phyloP scores from a whole-genome alignment of 1,140 invertebrate genomes.

The Littorina saxatilis region DNA sequence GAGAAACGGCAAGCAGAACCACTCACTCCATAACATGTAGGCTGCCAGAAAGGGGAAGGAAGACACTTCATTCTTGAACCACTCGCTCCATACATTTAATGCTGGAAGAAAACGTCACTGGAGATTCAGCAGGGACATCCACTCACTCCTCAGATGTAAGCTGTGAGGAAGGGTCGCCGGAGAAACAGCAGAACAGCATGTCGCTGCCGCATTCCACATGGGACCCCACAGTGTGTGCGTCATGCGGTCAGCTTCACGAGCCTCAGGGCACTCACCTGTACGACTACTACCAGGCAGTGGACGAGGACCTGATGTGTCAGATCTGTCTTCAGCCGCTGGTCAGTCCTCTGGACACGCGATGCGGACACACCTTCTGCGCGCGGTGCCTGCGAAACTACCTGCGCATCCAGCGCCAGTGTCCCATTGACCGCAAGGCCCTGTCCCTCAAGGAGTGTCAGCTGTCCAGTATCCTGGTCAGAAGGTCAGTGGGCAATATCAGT shows the following conservation, averaged over 20 bases:
- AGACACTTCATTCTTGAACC: no score
- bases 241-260: constrained; percentile 77
- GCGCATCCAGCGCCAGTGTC: constrained; percentile 73
- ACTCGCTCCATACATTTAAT: not conserved
- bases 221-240: constrained; percentile 66
- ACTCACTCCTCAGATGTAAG: not conserved
- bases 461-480: constrained; percentile 74
- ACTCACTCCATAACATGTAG: no score
- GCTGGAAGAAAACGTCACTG: not conserved
- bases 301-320: constrained; percentile 78
- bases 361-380: constrained; percentile 78
- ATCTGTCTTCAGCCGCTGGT: constrained; percentile 77
- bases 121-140: not conserved
- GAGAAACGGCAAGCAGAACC: no score
- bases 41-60: no score
- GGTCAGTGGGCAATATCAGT: constrained; percentile 56
- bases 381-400: constrained; percentile 75
- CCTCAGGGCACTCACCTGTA: constrained; percentile 77
- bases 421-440: constrained; percentile 70
- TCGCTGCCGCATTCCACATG: constrained; percentile 43
- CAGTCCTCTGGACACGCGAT: constrained; percentile 77
- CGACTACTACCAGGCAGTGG: constrained; percentile 78
- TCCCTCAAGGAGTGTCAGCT: constrained; percentile 68
- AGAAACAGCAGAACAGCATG: constrained; percentile 25
- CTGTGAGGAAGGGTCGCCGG: not conserved